These are phyloP conservation scores for Noctua pronuba DNA, from an alignment of 2,888 invertebrate genomes.

Conservation along the genomic window DNA sequence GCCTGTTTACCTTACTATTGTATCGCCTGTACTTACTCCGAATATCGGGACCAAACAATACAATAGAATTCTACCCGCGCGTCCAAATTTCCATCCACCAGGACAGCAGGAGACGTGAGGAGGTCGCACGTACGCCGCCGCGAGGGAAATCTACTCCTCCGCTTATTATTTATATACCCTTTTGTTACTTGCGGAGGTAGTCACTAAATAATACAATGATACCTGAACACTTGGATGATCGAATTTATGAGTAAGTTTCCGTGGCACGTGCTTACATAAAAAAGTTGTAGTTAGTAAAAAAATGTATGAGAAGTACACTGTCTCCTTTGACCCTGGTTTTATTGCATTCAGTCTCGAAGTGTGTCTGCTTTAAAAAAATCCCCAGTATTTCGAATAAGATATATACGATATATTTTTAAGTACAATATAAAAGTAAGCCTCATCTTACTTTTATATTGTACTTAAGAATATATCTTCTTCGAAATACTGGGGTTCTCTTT, in stretches of 20 bases:
- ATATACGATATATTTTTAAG: neutral
- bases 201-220: conserved; percentile 56
- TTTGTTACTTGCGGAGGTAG: conserved; percentile 52
- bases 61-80: conserved; percentile 43
- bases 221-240: conserved; percentile 27
- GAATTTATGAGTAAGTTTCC: conserved; percentile 20
- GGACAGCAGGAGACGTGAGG: conserved; percentile 48
- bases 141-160: conserved; percentile 69
- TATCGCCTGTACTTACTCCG: neutral
- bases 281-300: neutral
- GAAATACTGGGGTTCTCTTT: no score
- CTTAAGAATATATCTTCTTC: no score
- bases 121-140: conserved; percentile 64
- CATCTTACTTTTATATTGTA: neutral
- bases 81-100: conserved; percentile 50
- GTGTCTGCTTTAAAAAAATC: neutral
- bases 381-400: neutral
- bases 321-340: neutral
- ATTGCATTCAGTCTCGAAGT: neutral
- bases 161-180: conserved; percentile 69
- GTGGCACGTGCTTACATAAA: neutral
- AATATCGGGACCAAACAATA: conserved; percentile 29
- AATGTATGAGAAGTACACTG: neutral
- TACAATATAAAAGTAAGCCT: neutral
- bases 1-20: neutral